Percentiles rank a stretch among this genome's conserved stretches.
These are phyloP conservation scores for Perccottus glenii DNA, from an alignment of 2,113 vertebrate genomes.

Conservation along the genomic window DNA sequence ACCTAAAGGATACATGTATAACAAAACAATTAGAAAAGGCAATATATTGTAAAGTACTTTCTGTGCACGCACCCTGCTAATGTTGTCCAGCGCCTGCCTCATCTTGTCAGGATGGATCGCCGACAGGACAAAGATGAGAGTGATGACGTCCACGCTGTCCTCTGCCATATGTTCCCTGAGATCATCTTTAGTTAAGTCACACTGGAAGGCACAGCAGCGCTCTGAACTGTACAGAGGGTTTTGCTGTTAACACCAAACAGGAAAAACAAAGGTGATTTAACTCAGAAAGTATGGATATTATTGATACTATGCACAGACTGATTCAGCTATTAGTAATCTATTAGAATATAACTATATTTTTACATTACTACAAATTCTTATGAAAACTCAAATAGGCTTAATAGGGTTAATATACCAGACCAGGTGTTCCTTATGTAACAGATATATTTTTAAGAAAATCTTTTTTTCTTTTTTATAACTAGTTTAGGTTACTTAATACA, in stretches of 20 bases:
- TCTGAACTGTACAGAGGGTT: slow-evolving; percentile 83
- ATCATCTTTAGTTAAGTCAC: slow-evolving; percentile 92
- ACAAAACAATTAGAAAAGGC: background rate
- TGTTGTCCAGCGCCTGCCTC: slow-evolving; percentile 85
- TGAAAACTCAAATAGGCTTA: no score
- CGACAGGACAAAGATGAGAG: slow-evolving; percentile 94
- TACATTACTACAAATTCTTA: background rate
- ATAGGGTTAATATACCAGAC: no score
- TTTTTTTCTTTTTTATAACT: no score
- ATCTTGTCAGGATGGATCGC: slow-evolving; percentile 96
- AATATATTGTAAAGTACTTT: background rate
- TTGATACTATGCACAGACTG: background rate
- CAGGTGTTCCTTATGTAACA: no score
- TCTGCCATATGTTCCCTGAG: slow-evolving; percentile 81
- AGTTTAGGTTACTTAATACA: no score
- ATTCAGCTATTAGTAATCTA: background rate
- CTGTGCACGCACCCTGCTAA: slow-evolving; percentile 81
- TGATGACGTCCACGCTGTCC: slow-evolving; percentile 86
- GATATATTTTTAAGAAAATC: no score
- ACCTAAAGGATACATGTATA: slow-evolving; percentile 76
- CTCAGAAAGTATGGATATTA: no score
- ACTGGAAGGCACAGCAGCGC: slow-evolving; percentile 91
- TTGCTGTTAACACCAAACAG: slow-evolving; percentile 74
- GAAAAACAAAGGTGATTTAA: background rate
- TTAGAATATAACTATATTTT: no score